These are phyloP conservation scores for Iphiclides podalirius DNA, from an alignment of 2,888 invertebrate species.

Conservation along the genomic window DNA sequence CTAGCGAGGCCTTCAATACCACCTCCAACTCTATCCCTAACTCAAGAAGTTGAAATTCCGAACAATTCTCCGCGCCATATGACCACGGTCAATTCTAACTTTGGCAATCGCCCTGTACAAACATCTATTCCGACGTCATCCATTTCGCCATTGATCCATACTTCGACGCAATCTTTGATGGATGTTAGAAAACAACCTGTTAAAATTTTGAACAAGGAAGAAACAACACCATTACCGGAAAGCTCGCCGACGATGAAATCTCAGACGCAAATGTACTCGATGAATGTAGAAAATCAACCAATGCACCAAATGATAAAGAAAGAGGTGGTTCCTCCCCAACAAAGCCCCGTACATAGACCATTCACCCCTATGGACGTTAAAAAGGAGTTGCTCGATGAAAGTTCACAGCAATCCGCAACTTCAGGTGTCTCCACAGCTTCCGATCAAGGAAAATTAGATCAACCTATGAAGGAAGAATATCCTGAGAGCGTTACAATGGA, in stretches of 20 bases:
- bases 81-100: slow-evolving; percentile 64
- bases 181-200: slow-evolving; percentile 68
- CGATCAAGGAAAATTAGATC: slow-evolving; percentile 80
- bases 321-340: slow-evolving; percentile 72
- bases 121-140: slow-evolving; percentile 58
- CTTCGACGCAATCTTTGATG: slow-evolving; percentile 72
- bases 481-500: slow-evolving; percentile 71
- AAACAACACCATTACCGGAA: slow-evolving; percentile 63
- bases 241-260: slow-evolving; percentile 66
- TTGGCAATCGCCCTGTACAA: slow-evolving; percentile 60
- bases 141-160: slow-evolving; percentile 59
- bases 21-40: slow-evolving; percentile 61
- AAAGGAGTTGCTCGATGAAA: slow-evolving; percentile 86
- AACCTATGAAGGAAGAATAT: slow-evolving; percentile 80
- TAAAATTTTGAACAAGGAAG: slow-evolving; percentile 66
- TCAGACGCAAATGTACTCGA: slow-evolving; percentile 59
- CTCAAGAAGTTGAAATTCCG: slow-evolving; percentile 67
- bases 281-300: slow-evolving; percentile 62
- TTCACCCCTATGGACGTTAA: slow-evolving; percentile 84
- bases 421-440: slow-evolving; percentile 80
- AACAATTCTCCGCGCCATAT: slow-evolving; percentile 66
- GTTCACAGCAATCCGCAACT: slow-evolving; percentile 81
- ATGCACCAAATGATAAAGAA: slow-evolving; percentile 76
- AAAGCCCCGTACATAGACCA: slow-evolving; percentile 75
- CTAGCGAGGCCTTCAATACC: slow-evolving; percentile 86